These are phyloP conservation scores for Calephelis perditalis DNA, from an alignment of 2,888 invertebrate species.

Conservation along the genomic window DNA sequence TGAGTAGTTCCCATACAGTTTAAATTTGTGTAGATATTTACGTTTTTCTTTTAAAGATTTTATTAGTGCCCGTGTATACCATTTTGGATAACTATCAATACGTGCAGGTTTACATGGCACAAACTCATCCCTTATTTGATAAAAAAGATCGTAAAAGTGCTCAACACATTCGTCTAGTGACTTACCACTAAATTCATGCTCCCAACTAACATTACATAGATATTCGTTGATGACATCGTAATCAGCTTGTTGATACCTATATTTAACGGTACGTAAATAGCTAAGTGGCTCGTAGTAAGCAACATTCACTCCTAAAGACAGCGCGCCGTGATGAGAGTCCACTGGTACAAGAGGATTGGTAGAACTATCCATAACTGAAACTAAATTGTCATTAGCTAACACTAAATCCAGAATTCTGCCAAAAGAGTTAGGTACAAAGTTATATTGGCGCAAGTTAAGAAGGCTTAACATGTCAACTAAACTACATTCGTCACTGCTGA, in stretches of 20 bases:
- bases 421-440: background rate
- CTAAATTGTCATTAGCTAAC: background rate
- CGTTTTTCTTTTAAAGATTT: background rate
- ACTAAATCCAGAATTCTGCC: slow-evolving; percentile 3
- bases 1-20: background rate
- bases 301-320: background rate
- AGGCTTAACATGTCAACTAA: background rate
- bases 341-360: background rate
- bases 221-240: too few species aligned
- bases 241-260: too few species aligned
- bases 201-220: background rate
- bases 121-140: background rate
- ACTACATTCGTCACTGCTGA: background rate
- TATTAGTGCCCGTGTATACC: background rate
- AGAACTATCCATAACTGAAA: background rate
- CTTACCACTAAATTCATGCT: background rate
- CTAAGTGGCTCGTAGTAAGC: background rate
- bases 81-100: background rate
- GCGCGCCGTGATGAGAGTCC: background rate
- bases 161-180: background rate
- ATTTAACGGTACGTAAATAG: too few species aligned
- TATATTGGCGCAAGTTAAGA: background rate
- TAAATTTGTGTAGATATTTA: slow-evolving; percentile 2
- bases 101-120: background rate
- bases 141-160: background rate